Evolutionary conservation across 2,888 invertebrate genomes (phyloP), one percentile per base, ranked within the genome.

Genomic region (Macrosoma leucophasiata): DNA sequence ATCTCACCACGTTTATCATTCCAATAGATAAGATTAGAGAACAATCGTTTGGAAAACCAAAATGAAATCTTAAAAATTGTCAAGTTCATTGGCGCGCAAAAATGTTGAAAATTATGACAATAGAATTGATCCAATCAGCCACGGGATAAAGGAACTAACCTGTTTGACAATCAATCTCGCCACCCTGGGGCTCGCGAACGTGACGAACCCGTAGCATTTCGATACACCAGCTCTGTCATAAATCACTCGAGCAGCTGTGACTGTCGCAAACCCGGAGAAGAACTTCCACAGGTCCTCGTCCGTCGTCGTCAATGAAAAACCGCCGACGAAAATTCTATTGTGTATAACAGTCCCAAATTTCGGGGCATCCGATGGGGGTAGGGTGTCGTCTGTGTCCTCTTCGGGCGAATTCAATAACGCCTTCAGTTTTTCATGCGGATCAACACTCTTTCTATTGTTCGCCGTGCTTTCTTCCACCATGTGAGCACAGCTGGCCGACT

Each of bases 301-400:
- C 28, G 96, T 95, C 25, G 97, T 97, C 61, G 93, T 95, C 57
- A 95, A 89, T 35, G 96, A 93, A 60, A 98, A 97, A 13, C 97
- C 98, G 36, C 98, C 97, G 30, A 98, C 97, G 76, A 98, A 98
- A 60, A 98, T 94, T 57, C 97, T 86, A 75, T 97, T 97, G 39
- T 97, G 97, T 56, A 97, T 95, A 41, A 96, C 87, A 17, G 96
- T 96, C 46, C 90, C 96, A 51, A 88, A 89, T 62, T 89, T 89
- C 1, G 77, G 88, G 46, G 74, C 88, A 60, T 76, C 81, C 1
- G 78, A 70, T 0, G 82, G 79, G 3, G 79, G 81, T 1, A 79
- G 62, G 8, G 69, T 65, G 34, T 85, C 85, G 29, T 84, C 84
- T 0, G 73, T 73, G 13, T 79, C 82, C 4, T 78, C 79, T 3